Conservation (phyloP, 2,888 invertebrate genomes). For the Euproctis similis region DNA sequence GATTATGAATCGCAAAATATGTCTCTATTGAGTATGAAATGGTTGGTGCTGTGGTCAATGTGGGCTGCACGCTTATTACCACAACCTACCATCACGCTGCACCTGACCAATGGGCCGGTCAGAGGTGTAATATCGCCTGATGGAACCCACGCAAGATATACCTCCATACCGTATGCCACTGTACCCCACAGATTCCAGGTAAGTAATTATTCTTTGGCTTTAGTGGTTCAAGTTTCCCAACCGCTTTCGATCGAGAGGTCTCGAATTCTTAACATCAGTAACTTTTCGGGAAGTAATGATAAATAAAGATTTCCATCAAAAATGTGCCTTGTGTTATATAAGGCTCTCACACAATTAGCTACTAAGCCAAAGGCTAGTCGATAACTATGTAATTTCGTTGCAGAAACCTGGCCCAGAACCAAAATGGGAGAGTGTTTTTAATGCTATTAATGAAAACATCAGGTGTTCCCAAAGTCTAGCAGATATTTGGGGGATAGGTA, state of each 20-base stretch:
- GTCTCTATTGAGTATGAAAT: constrained; percentile 23
- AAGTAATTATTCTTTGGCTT: constrained; percentile 4
- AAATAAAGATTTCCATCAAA: no score
- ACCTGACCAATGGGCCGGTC: constrained; percentile 38
- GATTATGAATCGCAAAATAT: no score
- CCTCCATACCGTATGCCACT: constrained; percentile 51
- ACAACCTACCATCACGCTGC: constrained; percentile 43
- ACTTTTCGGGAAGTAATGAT: no score
- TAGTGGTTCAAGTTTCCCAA: no score
- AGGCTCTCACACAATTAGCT: no score
- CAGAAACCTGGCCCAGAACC: constrained; percentile 55
- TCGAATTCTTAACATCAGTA: no score
- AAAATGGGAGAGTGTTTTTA: constrained; percentile 43
- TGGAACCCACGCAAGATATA: constrained; percentile 39
- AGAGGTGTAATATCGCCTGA: constrained; percentile 41
- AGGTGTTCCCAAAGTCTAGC: constrained; percentile 40
- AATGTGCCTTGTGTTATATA: no score
- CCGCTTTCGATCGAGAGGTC: no score
- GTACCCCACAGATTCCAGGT: constrained; percentile 47
- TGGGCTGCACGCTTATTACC: constrained; percentile 50
- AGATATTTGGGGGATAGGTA: constrained; percentile 27
- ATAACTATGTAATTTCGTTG: constrained; percentile 15
- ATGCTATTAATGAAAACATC: constrained; percentile 47
- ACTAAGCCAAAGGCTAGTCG: no score
- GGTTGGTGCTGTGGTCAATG: constrained; percentile 56